These are phyloP conservation scores for Lithobates pipiens DNA, from an alignment of 2,797 vertebrate species.

Conservation along the genomic window DNA sequence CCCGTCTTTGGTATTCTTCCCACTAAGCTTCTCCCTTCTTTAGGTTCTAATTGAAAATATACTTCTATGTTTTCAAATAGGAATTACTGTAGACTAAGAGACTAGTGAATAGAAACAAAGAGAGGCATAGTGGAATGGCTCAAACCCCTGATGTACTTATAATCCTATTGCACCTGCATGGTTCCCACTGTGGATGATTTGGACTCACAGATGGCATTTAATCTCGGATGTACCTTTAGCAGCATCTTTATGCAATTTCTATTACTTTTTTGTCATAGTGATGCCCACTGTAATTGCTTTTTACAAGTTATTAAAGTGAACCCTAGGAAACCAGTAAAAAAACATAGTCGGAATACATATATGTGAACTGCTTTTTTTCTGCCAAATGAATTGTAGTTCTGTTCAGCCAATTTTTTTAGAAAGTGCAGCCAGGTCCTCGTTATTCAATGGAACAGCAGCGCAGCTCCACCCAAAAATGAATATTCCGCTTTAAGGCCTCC, in stretches of 20 bases:
- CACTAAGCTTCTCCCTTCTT: constrained; percentile 55
- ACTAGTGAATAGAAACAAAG: constrained; percentile 51
- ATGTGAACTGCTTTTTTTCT: too few species aligned
- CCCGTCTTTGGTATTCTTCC: constrained; percentile 45
- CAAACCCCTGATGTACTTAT: constrained; percentile 22
- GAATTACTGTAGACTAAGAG: constrained; percentile 41
- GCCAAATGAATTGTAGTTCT: too few species aligned
- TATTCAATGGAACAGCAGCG: too few species aligned
- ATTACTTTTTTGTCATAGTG: background rate
- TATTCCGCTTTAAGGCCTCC: too few species aligned
- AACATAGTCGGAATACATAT: too few species aligned
- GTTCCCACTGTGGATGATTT: constrained; percentile 20
- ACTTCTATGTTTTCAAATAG: constrained; percentile 44
- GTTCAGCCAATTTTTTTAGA: too few species aligned
- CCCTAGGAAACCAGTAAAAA: too few species aligned
- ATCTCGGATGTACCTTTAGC: background rate
- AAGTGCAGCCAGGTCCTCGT: too few species aligned
- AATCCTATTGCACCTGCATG: constrained; percentile 53
- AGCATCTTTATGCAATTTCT: background rate
- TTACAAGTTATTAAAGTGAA: background rate
- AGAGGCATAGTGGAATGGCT: background rate
- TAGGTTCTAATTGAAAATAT: constrained; percentile 55
- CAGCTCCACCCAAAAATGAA: too few species aligned
- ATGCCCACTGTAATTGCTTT: constrained; percentile 6
- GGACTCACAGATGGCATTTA: background rate